A percentile compares a stretch with the other conserved stretches of the same genome.
Conservation (phyloP, 2,888 invertebrate genomes). For the Neoaliturus tenellus region DNA sequence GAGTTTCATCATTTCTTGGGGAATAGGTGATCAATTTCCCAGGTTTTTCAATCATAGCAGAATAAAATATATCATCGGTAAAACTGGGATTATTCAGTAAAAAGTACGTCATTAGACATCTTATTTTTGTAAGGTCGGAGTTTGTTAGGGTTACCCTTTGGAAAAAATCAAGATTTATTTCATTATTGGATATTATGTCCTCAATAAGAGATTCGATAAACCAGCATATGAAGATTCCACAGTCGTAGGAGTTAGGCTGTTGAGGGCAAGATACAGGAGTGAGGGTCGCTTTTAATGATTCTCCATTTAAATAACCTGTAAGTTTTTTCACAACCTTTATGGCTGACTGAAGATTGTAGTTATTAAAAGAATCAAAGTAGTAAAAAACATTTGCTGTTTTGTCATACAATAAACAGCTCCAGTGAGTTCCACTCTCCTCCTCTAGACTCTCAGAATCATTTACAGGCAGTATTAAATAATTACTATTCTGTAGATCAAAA, state of each 20-base stretch:
- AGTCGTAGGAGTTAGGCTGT: conserved; percentile 4
- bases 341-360: conserved; percentile 10
- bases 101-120: neutral
- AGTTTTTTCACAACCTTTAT: neutral
- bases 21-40: neutral
- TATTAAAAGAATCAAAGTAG: neutral
- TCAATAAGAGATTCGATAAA: neutral
- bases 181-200: neutral
- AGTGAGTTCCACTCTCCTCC: conserved; percentile 16
- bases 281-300: neutral
- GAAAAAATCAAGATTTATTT: neutral
- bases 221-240: conserved; percentile 21
- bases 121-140: neutral
- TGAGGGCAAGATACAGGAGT: neutral
- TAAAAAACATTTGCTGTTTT: neutral
- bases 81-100: neutral
- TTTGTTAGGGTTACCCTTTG: neutral
- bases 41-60: neutral
- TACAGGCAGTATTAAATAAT: neutral
- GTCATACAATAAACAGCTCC: conserved; percentile 25
- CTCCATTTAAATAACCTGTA: neutral
- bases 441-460: neutral
- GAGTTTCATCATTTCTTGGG: neutral
- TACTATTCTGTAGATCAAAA: neutral
- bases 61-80: neutral